Base-by-base conservation (phyloP, 2,113 vertebrate species). In the Agapornis roseicollis region DNA sequence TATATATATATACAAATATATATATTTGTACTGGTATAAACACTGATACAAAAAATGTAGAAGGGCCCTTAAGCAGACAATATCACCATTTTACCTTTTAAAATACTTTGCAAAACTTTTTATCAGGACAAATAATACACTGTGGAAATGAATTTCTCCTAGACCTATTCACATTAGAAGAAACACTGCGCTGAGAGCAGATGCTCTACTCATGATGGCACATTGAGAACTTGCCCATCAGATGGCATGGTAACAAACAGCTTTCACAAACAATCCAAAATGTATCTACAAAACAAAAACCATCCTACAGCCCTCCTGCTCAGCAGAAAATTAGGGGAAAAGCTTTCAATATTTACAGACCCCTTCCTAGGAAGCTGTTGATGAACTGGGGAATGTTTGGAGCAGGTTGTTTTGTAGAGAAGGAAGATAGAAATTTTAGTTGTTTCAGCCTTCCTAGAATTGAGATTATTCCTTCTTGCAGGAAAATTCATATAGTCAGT, bases 191-290 rank as follows among this genome's bases (percentile, higher is more conserved):
- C 37, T 39, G 71, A 81, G 31, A 95, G 27, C 95, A 97, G 85
- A 92, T 96, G 95, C 86, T 89, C 37, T 77, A 50, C 85, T 95
- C 50, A 10, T n/a, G 85, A 80, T 70, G 66, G 68, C 31, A 80
- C 76, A 86, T 41, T 68, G 88, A 96, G 58, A 97, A 97, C 91
- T 55, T 93, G 91, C 73, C 88, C 93, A 83, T 97, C 93, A 95
- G 88, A 94, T 95, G 95, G 81, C 80, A 94, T 29, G 28, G 44
- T 73, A 85, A 61, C 79, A 82, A 92, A 46, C 52, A 85, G 88
- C 86, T 96, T 90, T 97, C 28, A 10, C 74, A 95, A 97, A 92
- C 58, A 92, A 81, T 95, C 47, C 89, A 95, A 97, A 95, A 87
- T 88, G 47, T 64, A 93, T 65, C 47, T 80, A 88, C 81, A 91